These are phyloP conservation scores for Embiotoca jacksoni DNA, from an alignment of 2,113 vertebrate species.

Conservation along the genomic window DNA sequence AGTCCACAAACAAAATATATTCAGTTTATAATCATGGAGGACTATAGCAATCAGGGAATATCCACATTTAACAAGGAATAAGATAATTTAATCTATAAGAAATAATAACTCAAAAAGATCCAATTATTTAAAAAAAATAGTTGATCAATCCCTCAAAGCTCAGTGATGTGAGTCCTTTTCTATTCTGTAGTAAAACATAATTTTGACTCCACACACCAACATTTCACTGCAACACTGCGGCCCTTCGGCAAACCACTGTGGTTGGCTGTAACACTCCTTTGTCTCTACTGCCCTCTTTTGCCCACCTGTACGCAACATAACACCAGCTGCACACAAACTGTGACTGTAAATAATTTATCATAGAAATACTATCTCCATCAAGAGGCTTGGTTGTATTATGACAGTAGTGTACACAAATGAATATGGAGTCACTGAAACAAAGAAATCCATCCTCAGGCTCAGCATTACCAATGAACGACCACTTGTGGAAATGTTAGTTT, in stretches of 20 bases:
- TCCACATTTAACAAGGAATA: no score
- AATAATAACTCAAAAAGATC: no score
- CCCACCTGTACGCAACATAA: slow-evolving; percentile 43
- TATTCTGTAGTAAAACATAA: not conserved
- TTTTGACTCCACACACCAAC: not conserved
- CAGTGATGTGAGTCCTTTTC: not conserved
- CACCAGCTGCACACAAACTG: not conserved
- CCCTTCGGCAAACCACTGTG: not conserved
- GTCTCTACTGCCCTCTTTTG: slow-evolving; percentile 61
- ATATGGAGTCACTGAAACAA: not conserved
- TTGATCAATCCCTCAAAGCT: not conserved
- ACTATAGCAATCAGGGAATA: no score
- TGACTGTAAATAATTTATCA: slow-evolving; percentile 45
- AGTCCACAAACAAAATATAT: no score
- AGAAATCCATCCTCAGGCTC: not conserved
- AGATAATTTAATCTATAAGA: no score
- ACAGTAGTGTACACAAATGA: not conserved
- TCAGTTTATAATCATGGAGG: no score
- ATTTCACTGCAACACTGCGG: not conserved
- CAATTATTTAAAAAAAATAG: no score
- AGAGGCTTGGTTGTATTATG: not conserved
- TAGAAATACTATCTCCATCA: not conserved
- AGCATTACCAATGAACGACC: not conserved
- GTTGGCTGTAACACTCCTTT: slow-evolving; percentile 14
- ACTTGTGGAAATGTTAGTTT: not conserved